Conservation (phyloP, 2,888 invertebrate species). For the Xylocampa areola region DNA sequence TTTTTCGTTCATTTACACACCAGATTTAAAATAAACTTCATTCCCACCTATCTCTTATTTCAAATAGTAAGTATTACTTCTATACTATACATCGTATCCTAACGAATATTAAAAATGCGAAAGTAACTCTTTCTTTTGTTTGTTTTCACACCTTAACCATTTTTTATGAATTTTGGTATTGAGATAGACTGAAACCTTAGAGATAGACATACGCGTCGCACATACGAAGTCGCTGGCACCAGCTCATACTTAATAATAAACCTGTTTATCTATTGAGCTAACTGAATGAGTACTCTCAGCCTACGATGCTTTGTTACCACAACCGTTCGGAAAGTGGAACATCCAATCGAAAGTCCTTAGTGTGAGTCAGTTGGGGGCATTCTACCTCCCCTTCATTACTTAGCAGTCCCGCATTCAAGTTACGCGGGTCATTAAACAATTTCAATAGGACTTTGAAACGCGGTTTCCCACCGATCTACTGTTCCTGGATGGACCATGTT, state of each 20-base stretch:
- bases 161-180: too few species aligned
- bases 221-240: too few species aligned
- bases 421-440: conserved; percentile 72
- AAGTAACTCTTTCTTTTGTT: too few species aligned
- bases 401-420: conserved; percentile 64
- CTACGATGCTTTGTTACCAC: conserved; percentile 20
- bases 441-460: conserved; percentile 66
- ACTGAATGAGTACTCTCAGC: conserved; percentile 9
- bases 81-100: too few species aligned
- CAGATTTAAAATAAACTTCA: too few species aligned
- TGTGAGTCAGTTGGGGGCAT: conserved; percentile 48
- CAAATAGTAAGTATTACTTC: too few species aligned
- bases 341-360: conserved; percentile 46
- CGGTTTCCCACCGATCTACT: conserved; percentile 49
- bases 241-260: conserved; percentile 1
- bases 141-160: too few species aligned
- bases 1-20: too few species aligned
- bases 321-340: conserved; percentile 45
- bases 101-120: too few species aligned
- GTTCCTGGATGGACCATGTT: conserved; percentile 35
- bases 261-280: conserved; percentile 5
- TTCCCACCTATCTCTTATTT: too few species aligned
- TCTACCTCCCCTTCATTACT: conserved; percentile 62
- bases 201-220: too few species aligned
- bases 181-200: too few species aligned